A percentile compares a stretch with the other conserved stretches of the same genome.
These are phyloP conservation scores for Oceanodroma tethys DNA, from an alignment of 2,113 vertebrate genomes.

Conservation along the genomic window DNA sequence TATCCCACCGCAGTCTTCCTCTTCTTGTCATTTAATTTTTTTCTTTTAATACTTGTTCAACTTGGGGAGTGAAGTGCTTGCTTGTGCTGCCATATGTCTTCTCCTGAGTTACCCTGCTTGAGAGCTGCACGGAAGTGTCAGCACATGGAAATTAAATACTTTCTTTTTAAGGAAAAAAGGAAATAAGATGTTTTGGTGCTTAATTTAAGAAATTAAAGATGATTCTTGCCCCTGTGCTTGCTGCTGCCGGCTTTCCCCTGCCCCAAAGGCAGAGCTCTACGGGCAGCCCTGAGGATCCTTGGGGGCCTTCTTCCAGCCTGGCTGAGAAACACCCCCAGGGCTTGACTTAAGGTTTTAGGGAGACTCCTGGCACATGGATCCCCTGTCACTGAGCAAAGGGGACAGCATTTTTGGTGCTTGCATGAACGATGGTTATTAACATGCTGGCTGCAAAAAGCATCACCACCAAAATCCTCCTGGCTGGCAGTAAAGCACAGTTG, in stretches of 20 bases:
- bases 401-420: neutral
- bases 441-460: neutral
- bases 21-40: neutral
- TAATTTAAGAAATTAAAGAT: neutral
- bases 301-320: neutral
- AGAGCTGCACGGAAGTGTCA: neutral
- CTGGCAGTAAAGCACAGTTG: neutral
- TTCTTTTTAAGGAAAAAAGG: neutral
- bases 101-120: neutral
- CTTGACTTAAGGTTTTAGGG: neutral
- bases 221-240: neutral
- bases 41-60: neutral
- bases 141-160: neutral
- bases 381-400: fast-evolving
- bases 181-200: neutral
- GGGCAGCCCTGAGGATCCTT: neutral
- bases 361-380: fast-evolving
- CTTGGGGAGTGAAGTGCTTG: neutral
- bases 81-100: fast-evolving
- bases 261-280: neutral
- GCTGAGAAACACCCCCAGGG: neutral
- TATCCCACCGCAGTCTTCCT: neutral
- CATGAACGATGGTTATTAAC: neutral
- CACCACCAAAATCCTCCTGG: fast-evolving
- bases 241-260: neutral